Evolutionary conservation across 2,113 vertebrate species (phyloP).

Genomic region (Pionites leucogaster): DNA sequence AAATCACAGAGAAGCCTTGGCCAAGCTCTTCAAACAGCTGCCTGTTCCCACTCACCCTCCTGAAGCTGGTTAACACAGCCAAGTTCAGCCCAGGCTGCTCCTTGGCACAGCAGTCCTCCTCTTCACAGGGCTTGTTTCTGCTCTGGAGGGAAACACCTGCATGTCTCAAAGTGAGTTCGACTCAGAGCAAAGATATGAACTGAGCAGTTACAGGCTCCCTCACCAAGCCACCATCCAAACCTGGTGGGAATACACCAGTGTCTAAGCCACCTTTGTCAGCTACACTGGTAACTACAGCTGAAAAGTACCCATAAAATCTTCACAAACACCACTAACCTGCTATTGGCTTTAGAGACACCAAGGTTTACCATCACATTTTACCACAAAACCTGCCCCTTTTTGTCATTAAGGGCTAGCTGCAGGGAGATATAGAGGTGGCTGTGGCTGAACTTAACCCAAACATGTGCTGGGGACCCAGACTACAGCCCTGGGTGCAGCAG

Average conservation of each 20-base stretch:
- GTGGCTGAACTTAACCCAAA: background rate
- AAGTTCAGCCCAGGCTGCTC: background rate
- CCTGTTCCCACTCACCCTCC: background rate
- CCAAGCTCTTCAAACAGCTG: background rate
- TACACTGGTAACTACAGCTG: background rate
- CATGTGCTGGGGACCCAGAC: rapidly evolving
- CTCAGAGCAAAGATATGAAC: background rate
- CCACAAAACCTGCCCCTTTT: background rate
- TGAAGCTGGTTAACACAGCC: background rate
- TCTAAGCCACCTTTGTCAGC: background rate
- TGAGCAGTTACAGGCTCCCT: background rate
- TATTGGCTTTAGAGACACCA: background rate
- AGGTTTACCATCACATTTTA: background rate
- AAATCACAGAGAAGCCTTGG: background rate
- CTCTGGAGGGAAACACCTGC: slow-evolving; percentile 64
- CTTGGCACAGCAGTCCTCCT: background rate
- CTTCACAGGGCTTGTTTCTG: background rate
- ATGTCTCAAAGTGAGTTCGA: background rate
- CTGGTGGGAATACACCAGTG: background rate
- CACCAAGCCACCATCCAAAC: background rate
- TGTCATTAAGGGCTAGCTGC: rapidly evolving
- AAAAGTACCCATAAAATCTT: background rate
- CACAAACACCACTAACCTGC: background rate
- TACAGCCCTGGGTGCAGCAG: background rate
- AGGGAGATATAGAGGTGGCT: background rate